phyloP scores from a whole-genome alignment of 2,113 vertebrate genomes.

The Festucalex cinctus region DNA sequence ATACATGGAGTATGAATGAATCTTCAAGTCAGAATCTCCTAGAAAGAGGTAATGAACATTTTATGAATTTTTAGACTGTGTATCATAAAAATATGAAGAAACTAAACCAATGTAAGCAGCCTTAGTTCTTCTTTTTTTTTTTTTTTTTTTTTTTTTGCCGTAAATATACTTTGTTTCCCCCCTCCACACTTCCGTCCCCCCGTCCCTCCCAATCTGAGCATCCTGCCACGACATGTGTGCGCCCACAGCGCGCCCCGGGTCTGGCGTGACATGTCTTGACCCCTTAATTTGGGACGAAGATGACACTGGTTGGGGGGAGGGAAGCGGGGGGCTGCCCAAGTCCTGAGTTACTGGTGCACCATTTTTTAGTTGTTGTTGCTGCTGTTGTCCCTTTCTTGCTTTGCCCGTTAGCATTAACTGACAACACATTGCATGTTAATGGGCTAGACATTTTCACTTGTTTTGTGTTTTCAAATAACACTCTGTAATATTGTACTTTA shows the following conservation, averaged over 20 bases:
- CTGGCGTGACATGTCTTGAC: constrained; percentile 36
- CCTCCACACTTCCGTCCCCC: constrained; percentile 19
- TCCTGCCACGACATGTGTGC: constrained; percentile 33
- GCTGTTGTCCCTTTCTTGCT: not conserved
- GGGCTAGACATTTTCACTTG: not conserved
- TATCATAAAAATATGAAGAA: not conserved
- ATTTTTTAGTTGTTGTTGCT: constrained; percentile 13
- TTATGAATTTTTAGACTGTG: not conserved
- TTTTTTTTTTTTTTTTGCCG: not conserved
- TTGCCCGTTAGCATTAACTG: not conserved
- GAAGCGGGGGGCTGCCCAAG: constrained; percentile 25
- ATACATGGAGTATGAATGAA: too few species aligned
- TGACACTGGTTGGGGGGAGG: constrained; percentile 1
- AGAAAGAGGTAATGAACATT: not conserved
- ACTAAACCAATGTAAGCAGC: not conserved
- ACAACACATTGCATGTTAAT: not conserved
- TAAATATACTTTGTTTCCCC: not conserved
- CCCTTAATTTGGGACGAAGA: constrained; percentile 25
- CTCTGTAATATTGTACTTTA: too few species aligned
- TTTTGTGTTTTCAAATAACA: not conserved
- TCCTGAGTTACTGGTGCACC: constrained; percentile 36
- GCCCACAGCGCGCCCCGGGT: constrained; percentile 23
- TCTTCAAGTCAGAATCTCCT: not conserved
- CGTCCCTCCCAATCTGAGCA: constrained; percentile 23
- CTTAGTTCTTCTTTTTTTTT: not conserved